Evolutionary conservation across 2,797 vertebrate species (phyloP).

Genomic region (Syncerus caffer): DNA sequence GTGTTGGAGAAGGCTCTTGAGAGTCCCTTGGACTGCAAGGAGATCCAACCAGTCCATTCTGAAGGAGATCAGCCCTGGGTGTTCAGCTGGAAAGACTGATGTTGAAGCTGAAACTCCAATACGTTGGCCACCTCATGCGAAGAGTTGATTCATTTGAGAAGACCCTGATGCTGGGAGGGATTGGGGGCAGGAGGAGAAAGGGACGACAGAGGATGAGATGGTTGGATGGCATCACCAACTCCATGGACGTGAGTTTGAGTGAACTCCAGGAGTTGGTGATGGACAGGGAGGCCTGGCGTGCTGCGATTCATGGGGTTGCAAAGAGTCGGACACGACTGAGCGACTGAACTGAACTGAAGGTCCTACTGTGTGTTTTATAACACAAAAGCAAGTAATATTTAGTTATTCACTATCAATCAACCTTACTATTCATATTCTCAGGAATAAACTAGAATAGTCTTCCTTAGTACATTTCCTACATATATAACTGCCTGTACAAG

Average conservation of each 20-base stretch:
- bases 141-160: not conserved
- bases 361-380: not conserved
- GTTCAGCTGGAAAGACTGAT: not conserved
- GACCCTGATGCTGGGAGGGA: not conserved
- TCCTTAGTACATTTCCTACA: not conserved
- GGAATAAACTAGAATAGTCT: not conserved
- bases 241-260: not conserved
- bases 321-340: accelerated
- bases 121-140: not conserved
- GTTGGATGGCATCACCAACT: not conserved
- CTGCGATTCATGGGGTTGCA: accelerated
- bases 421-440: not conserved
- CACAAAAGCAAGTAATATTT: not conserved
- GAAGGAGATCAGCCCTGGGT: not conserved
- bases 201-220: not conserved
- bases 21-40: not conserved
- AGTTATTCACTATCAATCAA: not conserved
- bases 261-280: not conserved
- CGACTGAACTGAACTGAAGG: not conserved
- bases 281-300: not conserved
- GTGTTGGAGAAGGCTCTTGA: not conserved
- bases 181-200: not conserved
- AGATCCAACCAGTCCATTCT: not conserved
- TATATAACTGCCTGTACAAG: not conserved
- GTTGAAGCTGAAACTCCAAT: not conserved